Base-by-base conservation (phyloP, 1,140 invertebrate genomes). In the Cydia splendana region DNA sequence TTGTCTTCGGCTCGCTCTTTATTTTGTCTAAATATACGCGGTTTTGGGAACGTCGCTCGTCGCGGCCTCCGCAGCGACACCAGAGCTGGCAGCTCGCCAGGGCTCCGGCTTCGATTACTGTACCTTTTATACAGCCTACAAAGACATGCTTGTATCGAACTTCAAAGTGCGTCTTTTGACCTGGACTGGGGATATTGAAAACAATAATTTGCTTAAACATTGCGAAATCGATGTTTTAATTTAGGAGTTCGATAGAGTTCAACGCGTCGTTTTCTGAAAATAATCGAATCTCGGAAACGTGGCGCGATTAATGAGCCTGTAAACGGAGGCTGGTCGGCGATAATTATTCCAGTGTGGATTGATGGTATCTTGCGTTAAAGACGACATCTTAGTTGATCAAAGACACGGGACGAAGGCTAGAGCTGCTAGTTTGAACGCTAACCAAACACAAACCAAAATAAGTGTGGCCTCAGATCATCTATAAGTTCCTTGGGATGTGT, bases 21-120 rank as follows among this genome's bases (percentile, higher is more conserved):
- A 93, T 93, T 93, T 93, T 92, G 90, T 93, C 90, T 92, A 93
- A 93, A 93, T 93, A 93, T 93, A 93, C 90, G 89, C 89, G 91
- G 89, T 92, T 93, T 93, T 91, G 91, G 91, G 89, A 92, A 90
- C 91, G 87, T 89, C 86, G 87, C 86, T 89, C 85, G 87, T 83
- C 88, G 85, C 81, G 80, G 90, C 84, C 85, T 87, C 84, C 83
- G 84, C 84, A 87, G 87, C 90, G 88, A 91, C 91, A 91, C 81
- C 84, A 79, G 73, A 75, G 77, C 81, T 93, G 91, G 89, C 89
- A 76, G 10, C 48, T 18, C 73, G 88, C 91, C 89, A 92, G 86
- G 45, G 65, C 80, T 82, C 85, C 83, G 85, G 87, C 85, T 88
- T 88, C 87, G 84, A 85, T 87, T 80, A 76, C 80, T 78, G 79